Conservation (phyloP, 2,113 vertebrate species). For the Cryptomyrus ogoouensis region DNA sequence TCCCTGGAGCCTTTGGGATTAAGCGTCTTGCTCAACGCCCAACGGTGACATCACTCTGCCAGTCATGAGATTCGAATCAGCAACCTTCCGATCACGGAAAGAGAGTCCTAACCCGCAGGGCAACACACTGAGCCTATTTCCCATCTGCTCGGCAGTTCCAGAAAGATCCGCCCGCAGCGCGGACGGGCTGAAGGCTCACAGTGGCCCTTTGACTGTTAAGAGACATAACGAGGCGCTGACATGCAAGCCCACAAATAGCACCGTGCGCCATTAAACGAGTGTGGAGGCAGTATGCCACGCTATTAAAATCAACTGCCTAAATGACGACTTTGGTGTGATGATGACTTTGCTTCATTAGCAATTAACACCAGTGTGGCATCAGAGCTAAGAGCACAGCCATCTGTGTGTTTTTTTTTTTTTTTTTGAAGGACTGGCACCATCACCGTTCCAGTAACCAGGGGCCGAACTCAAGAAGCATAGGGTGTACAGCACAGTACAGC, state of each 20-base stretch:
- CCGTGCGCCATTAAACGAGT: background rate
- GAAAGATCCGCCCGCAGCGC: background rate
- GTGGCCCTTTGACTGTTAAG: background rate
- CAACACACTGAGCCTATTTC: background rate
- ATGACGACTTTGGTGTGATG: background rate
- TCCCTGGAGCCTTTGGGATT: background rate
- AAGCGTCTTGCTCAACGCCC: background rate
- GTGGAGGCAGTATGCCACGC: too few relatives aligned
- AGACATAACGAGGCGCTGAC: background rate
- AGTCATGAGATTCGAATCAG: background rate
- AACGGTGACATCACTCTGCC: background rate
- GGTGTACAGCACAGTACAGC: background rate
- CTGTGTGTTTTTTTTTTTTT: background rate
- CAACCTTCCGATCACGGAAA: background rate
- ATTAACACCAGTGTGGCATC: background rate
- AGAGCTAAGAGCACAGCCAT: background rate
- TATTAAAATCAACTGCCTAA: background rate
- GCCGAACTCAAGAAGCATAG: background rate
- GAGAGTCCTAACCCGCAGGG: background rate
- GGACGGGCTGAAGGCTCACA: background rate
- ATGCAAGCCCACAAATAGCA: background rate
- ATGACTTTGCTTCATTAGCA: background rate
- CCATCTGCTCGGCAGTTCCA: background rate
- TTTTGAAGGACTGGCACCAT: background rate
- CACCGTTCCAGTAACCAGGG: background rate